Conservation (phyloP, 1,140 invertebrate species). For the Neomicropteryx cornuta region DNA sequence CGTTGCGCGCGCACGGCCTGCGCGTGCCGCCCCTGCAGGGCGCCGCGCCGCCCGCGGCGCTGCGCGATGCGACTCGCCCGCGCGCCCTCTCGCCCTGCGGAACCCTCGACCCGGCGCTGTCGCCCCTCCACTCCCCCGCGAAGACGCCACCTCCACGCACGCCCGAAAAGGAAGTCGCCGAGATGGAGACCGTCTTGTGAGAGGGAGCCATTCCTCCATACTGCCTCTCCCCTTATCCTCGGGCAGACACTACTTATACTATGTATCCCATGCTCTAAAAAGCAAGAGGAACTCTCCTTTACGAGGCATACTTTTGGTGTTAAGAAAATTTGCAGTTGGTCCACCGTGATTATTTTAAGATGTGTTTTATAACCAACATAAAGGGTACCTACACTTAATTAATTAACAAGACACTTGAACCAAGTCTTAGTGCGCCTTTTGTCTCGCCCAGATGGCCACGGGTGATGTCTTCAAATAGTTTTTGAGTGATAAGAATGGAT, state of each 20-base stretch:
- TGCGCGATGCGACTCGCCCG: conserved; percentile 25
- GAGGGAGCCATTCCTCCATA: conserved; percentile 28
- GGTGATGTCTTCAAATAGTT: too few species aligned
- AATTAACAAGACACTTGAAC: too few species aligned
- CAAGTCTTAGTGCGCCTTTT: too few species aligned
- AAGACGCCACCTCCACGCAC: conserved; percentile 27
- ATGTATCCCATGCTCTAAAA: neutral
- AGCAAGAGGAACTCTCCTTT: neutral
- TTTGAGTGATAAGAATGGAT: too few species aligned
- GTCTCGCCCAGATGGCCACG: too few species aligned
- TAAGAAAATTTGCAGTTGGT: neutral
- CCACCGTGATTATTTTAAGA: neutral
- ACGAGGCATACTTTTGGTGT: neutral
- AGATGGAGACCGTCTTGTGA: conserved; percentile 87
- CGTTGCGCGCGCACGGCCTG: conserved; percentile 69
- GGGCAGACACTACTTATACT: neutral
- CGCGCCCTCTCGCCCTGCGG: conserved; percentile 21
- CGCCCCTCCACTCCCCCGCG: conserved; percentile 32
- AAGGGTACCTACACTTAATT: too few species aligned
- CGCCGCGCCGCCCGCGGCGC: conserved; percentile 20
- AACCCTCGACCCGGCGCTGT: conserved; percentile 15
- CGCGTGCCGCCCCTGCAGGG: conserved; percentile 55
- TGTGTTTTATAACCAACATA: neutral
- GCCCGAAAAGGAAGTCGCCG: conserved; percentile 34
- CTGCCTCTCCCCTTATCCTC: neutral